Evolutionary conservation across 2,888 invertebrate species (phyloP), one percentile per base, ranked within the genome.

Genomic region (Rhagonycha lutea): DNA sequence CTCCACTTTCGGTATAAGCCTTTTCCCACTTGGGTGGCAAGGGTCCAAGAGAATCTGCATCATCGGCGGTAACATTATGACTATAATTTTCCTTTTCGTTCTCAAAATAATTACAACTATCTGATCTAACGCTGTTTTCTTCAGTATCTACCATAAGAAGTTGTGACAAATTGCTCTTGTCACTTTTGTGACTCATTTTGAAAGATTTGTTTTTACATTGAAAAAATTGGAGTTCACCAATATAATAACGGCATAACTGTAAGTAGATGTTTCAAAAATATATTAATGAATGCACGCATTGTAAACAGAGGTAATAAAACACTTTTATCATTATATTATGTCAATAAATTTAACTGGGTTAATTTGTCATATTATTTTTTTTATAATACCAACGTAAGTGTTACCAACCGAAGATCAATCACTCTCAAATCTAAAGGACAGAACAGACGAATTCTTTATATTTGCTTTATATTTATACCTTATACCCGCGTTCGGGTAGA

Each of bases 11-110:
- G 11, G 98, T 98, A 86, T 95, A 98, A 4, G 98, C 98, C 86
- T 98, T 96, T 88, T 99, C 98, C 99, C 99, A 99, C 90, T 98
- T 98, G 4, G 94, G 91, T 74, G 98, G 98, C 80, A 99, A 89
- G 1, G 98, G 96, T 14, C 98, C 98, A 73, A 98, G 89, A 79
- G 95, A 95, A 85, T 94, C 94, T 80, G 92, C 92, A 80, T 93
- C 92, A 77, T 93, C 92, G 84, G 90, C 90, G 83, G 91, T 91
- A 77, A 87, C 83, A 77, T 81, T 84, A 65, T 84, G 84, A 79
- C 83, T 85, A 76, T 85, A 86, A 80, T 84, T 86, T 75, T 85
- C 85, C 73, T 86, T 86, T 69, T 81, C 82, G 69, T 86, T 85
- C 76, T 85, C 84, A 80, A 86, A 86, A 79, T 85, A 87, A 78